Evolutionary conservation across 1,140 invertebrate species (phyloP).

Genomic region (Thaumetopoea pityocampa): DNA sequence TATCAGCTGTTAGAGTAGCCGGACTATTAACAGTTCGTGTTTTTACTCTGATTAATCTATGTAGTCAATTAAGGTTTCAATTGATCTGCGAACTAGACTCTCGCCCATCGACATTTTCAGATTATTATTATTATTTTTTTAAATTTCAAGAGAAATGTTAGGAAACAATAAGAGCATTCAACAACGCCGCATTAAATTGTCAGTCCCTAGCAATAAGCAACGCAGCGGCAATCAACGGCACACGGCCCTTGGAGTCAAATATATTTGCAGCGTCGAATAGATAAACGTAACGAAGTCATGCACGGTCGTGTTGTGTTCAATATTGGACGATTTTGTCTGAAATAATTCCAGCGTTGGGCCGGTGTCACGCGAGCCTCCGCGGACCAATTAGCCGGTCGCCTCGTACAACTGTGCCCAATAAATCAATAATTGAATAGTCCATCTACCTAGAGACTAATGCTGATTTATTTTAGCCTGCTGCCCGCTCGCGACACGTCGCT

Average conservation of each 20-base stretch:
- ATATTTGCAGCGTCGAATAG: conserved; percentile 17
- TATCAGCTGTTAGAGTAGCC: too few species aligned
- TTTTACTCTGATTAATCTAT: too few species aligned
- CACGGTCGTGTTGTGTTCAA: conserved; percentile 39
- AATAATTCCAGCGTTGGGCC: conserved; percentile 29
- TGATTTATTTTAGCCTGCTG: conserved; percentile 66
- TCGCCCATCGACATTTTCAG: too few species aligned
- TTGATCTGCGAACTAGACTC: too few species aligned
- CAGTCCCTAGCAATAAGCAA: too few species aligned
- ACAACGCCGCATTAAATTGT: too few species aligned
- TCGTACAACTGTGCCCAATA: conserved; percentile 50
- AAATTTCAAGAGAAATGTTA: too few species aligned
- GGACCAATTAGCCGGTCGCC: conserved; percentile 65
- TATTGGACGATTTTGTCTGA: conserved; percentile 40
- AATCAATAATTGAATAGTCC: conserved; percentile 73
- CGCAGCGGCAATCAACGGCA: too few species aligned
- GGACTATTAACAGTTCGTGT: too few species aligned
- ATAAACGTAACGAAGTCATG: conserved; percentile 45
- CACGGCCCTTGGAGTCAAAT: conserved; percentile 16
- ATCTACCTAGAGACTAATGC: conserved; percentile 65
- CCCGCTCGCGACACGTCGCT: conserved; percentile 45
- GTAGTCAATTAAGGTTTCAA: too few species aligned
- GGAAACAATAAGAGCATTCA: too few species aligned
- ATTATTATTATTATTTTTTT: too few species aligned
- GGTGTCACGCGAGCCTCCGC: conserved; percentile 62